Conservation (phyloP, 2,113 vertebrate genomes). For the Phylloscopus trochiloides region DNA sequence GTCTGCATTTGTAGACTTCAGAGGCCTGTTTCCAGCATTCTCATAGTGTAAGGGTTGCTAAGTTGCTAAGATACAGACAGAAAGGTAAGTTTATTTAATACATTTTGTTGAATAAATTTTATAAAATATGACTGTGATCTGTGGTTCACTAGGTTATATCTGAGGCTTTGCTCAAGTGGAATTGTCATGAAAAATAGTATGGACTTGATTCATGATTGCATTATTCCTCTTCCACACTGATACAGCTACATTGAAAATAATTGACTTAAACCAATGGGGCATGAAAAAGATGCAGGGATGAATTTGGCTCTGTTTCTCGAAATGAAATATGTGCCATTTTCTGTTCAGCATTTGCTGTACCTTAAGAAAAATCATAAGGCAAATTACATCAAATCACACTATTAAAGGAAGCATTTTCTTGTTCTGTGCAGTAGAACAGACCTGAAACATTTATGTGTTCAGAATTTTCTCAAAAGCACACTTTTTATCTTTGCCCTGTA, state of each 20-base stretch:
- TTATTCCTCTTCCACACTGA: constrained; percentile 36
- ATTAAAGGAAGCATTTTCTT: constrained; percentile 46
- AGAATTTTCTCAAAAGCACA: constrained; percentile 64
- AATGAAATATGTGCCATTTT: constrained; percentile 47
- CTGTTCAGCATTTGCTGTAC: constrained; percentile 46
- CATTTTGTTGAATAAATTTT: constrained; percentile 61
- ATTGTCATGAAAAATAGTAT: constrained; percentile 59
- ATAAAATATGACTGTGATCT: constrained; percentile 52
- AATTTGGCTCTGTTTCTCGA: constrained; percentile 41
- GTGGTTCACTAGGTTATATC: constrained; percentile 58
- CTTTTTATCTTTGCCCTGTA: constrained; percentile 38
- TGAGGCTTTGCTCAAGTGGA: constrained; percentile 67
- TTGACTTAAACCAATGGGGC: constrained; percentile 24
- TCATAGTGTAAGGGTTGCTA: constrained; percentile 35
- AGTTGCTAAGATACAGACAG: constrained; percentile 65
- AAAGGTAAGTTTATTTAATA: constrained; percentile 53
- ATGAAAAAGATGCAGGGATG: constrained; percentile 35
- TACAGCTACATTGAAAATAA: constrained; percentile 33
- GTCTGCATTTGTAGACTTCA: not conserved
- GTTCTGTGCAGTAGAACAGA: not conserved
- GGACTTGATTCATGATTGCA: constrained; percentile 37
- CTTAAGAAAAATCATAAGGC: constrained; percentile 60
- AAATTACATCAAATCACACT: constrained; percentile 59
- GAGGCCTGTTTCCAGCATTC: not conserved
- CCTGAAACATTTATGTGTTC: constrained; percentile 47